These are phyloP conservation scores for Papilio polyxenes DNA, from an alignment of 1,140 invertebrate species.

Conservation along the genomic window DNA sequence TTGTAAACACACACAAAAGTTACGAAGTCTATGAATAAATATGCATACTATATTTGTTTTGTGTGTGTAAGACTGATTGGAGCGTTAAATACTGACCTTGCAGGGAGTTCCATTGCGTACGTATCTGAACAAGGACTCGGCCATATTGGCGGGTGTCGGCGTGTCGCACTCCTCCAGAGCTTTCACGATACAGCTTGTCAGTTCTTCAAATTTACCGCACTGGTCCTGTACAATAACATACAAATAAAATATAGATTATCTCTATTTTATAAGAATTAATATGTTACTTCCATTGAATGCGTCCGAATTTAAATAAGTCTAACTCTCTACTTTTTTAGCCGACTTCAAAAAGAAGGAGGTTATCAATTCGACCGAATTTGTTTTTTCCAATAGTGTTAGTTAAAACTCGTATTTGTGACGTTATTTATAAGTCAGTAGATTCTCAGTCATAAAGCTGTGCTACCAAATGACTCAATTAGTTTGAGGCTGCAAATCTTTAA, in stretches of 20 bases:
- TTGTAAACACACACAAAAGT: background rate
- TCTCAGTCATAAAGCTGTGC: too few relatives aligned
- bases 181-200: constrained; percentile 84
- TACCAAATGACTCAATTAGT: too few relatives aligned
- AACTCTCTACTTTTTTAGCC: too few relatives aligned
- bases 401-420: too few relatives aligned
- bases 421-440: too few relatives aligned
- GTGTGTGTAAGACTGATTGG: too few relatives aligned
- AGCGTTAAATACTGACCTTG: constrained; percentile 47
- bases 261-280: too few relatives aligned
- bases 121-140: constrained; percentile 87
- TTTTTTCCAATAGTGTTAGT: too few relatives aligned
- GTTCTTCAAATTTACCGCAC: constrained; percentile 82
- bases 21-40: background rate
- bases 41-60: background rate
- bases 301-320: background rate
- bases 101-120: constrained; percentile 87
- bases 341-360: too few relatives aligned
- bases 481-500: background rate
- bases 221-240: constrained; percentile 57
- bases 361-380: too few relatives aligned
- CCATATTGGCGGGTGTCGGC: constrained; percentile 89
- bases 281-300: too few relatives aligned
- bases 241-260: background rate
- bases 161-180: constrained; percentile 86